A percentile compares a stretch with the other conserved stretches of the same genome.
Evolutionary conservation across 2,797 vertebrate genomes (phyloP).

Genomic region (Acipenser oxyrinchus): DNA sequence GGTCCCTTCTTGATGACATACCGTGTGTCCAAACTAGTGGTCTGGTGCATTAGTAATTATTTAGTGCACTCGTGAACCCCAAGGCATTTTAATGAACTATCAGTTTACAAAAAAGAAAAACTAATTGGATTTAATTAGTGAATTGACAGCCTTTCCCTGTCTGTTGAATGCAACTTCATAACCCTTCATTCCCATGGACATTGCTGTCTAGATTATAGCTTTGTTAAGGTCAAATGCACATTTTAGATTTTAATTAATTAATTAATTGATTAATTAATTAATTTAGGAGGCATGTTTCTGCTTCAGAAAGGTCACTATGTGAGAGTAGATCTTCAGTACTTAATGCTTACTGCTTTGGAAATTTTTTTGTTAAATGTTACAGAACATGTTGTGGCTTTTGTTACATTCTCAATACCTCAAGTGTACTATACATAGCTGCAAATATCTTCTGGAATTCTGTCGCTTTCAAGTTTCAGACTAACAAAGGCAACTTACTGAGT

Average conservation of each 20-base stretch:
- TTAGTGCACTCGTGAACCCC: slow-evolving; percentile 43
- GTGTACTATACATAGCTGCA: no score
- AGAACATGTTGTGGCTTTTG: no score
- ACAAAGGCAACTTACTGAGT: no score
- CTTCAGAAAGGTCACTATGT: no score
- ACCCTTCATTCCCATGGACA: neutral
- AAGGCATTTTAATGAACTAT: slow-evolving; percentile 43
- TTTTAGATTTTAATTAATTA: slow-evolving; percentile 49
- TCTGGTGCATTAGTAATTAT: slow-evolving; percentile 43
- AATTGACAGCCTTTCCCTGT: neutral
- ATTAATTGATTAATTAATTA: slow-evolving; percentile 18
- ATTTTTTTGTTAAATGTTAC: no score
- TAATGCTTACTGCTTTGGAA: no score
- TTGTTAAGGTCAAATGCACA: slow-evolving; percentile 28
- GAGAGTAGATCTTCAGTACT: no score
- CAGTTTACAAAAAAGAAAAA: slow-evolving; percentile 28
- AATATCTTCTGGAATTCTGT: no score
- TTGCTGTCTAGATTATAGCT: slow-evolving; percentile 20
- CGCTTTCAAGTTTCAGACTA: no score
- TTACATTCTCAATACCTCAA: no score
- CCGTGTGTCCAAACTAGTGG: slow-evolving; percentile 37
- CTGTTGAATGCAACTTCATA: neutral
- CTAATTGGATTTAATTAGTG: slow-evolving; percentile 25
- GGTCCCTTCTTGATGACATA: slow-evolving; percentile 45
- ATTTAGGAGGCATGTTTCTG: no score